Percentiles rank a stretch among this genome's conserved stretches.
Conservation (phyloP, 2,888 invertebrate genomes). For the Caenorhabditis virilis region DNA sequence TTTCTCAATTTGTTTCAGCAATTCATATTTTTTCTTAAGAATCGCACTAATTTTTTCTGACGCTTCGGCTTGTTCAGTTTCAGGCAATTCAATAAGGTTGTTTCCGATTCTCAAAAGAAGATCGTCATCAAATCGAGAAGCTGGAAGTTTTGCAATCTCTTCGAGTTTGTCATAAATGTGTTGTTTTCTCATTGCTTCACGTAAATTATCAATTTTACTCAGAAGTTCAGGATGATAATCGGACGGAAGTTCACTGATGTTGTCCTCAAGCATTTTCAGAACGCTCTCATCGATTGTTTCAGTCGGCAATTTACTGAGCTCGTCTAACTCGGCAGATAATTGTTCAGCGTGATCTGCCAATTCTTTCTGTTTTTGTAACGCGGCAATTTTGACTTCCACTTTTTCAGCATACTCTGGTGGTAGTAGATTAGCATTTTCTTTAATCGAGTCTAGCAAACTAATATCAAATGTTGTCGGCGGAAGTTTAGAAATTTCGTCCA, state of each 20-base stretch:
- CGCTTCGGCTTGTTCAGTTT: constrained; percentile 8
- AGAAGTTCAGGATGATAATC: constrained; percentile 8
- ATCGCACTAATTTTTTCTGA: not conserved
- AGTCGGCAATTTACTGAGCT: constrained; percentile 11
- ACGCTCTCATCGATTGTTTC: constrained; percentile 8
- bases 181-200: constrained; percentile 4
- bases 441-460: constrained; percentile 14
- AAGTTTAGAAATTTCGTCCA: constrained; percentile 9
- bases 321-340: constrained; percentile 5
- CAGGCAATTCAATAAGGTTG: constrained; percentile 3
- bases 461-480: constrained; percentile 20
- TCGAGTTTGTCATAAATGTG: constrained; percentile 4
- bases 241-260: constrained; percentile 5
- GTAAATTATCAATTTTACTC: constrained; percentile 15
- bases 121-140: constrained; percentile 6
- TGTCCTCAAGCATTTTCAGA: constrained; percentile 12
- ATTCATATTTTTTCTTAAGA: not conserved
- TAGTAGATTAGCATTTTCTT: constrained; percentile 8
- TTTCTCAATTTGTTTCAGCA: not conserved
- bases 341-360: constrained; percentile 6
- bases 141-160: not conserved
- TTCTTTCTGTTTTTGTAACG: constrained; percentile 11
- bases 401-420: constrained; percentile 7
- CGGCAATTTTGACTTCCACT: constrained; percentile 11
- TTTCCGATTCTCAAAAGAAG: constrained; percentile 14